These are phyloP conservation scores for Drosophila niveifrons DNA, from an alignment of 2,888 invertebrate genomes.

Conservation along the genomic window DNA sequence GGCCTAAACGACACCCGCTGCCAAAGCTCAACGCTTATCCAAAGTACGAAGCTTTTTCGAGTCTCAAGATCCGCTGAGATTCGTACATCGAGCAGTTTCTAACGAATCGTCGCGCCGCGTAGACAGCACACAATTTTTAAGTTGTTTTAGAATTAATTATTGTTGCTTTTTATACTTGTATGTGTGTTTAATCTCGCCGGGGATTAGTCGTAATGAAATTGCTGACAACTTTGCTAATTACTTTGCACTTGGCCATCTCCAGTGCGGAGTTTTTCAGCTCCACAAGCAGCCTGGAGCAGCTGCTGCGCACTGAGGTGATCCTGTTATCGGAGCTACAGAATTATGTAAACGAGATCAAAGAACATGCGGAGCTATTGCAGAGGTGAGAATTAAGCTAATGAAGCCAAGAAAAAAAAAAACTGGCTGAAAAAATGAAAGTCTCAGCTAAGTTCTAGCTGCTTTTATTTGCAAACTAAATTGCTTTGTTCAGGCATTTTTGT, in stretches of 20 bases:
- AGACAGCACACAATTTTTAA: constrained; percentile 40
- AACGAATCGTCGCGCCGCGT: constrained; percentile 55
- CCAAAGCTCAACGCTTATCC: constrained; percentile 43
- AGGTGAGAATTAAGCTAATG: constrained; percentile 54
- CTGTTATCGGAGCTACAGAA: constrained; percentile 76
- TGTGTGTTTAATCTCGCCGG: not conserved
- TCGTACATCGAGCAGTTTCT: constrained; percentile 55
- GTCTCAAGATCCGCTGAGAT: constrained; percentile 28
- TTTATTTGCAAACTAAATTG: not conserved
- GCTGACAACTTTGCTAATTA: constrained; percentile 7
- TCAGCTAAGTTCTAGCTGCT: constrained; percentile 13
- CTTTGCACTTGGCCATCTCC: constrained; percentile 32
- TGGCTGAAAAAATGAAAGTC: constrained; percentile 4
- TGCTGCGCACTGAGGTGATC: constrained; percentile 76
- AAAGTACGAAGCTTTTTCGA: constrained; percentile 57
- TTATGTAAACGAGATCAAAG: constrained; percentile 74
- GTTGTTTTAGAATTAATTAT: not conserved
- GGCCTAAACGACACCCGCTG: constrained; percentile 31
- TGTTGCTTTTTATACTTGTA: not conserved
- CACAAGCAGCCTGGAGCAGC: constrained; percentile 75
- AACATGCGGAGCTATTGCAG: constrained; percentile 74
- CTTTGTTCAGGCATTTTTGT: no score
- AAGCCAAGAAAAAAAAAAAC: not conserved
- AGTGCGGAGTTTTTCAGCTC: constrained; percentile 80
- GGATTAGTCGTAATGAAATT: constrained; percentile 25